A percentile compares a stretch with the other conserved stretches of the same genome.
phyloP scores from a whole-genome alignment of 2,888 invertebrate genomes.

The Machimus atricapillus region DNA sequence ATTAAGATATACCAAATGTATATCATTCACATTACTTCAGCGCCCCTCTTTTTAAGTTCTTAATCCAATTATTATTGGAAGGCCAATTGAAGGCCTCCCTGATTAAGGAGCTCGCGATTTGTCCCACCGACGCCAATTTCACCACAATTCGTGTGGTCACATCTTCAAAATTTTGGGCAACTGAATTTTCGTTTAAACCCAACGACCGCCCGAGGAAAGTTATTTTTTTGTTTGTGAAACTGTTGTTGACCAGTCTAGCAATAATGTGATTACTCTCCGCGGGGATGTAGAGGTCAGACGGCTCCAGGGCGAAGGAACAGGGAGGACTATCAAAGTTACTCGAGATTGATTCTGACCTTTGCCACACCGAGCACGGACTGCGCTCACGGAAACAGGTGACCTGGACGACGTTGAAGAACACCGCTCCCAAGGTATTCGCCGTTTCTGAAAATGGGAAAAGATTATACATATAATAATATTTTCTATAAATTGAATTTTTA shows the following conservation, averaged over 20 bases:
- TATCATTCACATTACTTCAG: neutral
- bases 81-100: constrained; percentile 55
- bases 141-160: constrained; percentile 55
- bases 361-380: constrained; percentile 70
- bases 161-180: constrained; percentile 46
- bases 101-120: constrained; percentile 57
- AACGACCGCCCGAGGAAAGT: neutral
- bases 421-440: constrained; percentile 74
- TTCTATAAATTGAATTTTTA: no score
- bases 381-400: constrained; percentile 75
- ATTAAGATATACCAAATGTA: neutral
- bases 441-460: constrained; percentile 62
- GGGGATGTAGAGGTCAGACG: constrained; percentile 58
- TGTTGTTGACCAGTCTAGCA: constrained; percentile 26
- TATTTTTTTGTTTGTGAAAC: neutral
- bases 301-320: constrained; percentile 55
- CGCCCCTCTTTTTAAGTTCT: constrained; percentile 50
- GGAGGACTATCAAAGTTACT: constrained; percentile 43
- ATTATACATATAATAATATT: no score
- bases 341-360: constrained; percentile 64
- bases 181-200: neutral
- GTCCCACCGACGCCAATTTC: constrained; percentile 58
- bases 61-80: constrained; percentile 53
- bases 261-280: constrained; percentile 48
- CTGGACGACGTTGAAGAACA: constrained; percentile 78